Evolutionary conservation across 2,888 invertebrate species (phyloP), one percentile per base, ranked within the genome.

Genomic region (Drosophila percnosoma): DNA sequence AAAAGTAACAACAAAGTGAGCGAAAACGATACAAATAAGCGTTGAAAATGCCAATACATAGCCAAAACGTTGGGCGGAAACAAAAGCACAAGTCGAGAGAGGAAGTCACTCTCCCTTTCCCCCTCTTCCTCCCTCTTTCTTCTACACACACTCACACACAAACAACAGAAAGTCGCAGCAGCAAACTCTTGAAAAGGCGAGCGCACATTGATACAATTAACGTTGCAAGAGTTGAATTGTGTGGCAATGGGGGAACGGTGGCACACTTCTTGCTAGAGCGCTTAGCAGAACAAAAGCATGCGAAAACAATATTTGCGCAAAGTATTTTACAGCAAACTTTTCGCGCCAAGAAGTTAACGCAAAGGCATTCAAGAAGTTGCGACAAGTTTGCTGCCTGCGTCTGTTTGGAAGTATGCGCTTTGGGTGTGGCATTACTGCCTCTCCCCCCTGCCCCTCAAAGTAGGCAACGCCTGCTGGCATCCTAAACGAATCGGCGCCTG

Each of bases 11-110:
- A 88, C 86, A 85, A 87, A 80, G 86, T 88, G 83, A 73, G 78
- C 82, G 80, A 88, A 86, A 85, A 78, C 85, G 85, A 85, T 85
- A 86, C 85, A 86, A 86, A 86, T 86, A 88, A 86, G 84, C 88
- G 75, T 70, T 66, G 86, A 86, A 82, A 88, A 83, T 83, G 86
- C 83, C 85, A 86, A 86, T 86, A 88, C 88, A 86, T 80, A 70
- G 86, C 80, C 80, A 67, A 55, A 81, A 81, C 73, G 83, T 72
- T 68, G 72, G 68, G 65, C 61, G 63, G 73, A 81, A 71, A 82
- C 70, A 77, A 71, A 65, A 65, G 75, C 67, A 62, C 42, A 53
- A 73, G 61, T 60, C 49, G 67, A 52, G 36, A 21, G 29, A 60
- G 13, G 34, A 34, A 42, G 29, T 29, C 7, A 40, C 0, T 55